Evolutionary conservation across 2,113 vertebrate species (phyloP), one percentile per base, ranked within the genome.

Genomic region (Bungarus multicinctus): DNA sequence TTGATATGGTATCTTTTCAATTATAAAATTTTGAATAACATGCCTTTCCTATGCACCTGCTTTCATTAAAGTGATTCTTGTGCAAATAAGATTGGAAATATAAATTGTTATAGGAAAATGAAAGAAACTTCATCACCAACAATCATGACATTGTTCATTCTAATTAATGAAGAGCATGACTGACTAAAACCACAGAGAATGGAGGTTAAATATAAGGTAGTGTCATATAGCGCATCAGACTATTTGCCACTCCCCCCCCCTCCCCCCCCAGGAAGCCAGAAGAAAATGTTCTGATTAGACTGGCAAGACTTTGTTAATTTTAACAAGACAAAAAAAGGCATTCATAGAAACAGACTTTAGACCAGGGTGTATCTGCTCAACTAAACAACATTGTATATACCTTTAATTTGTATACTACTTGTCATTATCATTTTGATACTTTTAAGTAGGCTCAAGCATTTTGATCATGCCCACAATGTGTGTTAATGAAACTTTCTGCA

Each of bases 401-500:
- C 5, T 58, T 90, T 30, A 57, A 23, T 34, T 93, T 64, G 2
- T 25, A 81, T 92, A 81, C 25, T 54, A 87, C 93, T n/a, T 2
- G 34, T 22, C 14, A 90, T 58, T 55, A 92, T 94, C 69, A 94
- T 93, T 94, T 74, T 94, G 30, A 88, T 64, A 27, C 93, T 86
- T 2, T 92, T 96, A 95, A 94, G 92, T 96, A 96, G 93, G 96
- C 88, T 91, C 53, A 95, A 25, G 7, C 10, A 88, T 95, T 97
- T 96, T 94, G 94, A 90, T 95, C 85, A 0, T 93, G 52, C 94
- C 91, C 54, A 85, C 25, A 94, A 93, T 88, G 94, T 97, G 94
- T 95, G 95, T 69, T 95, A 96, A 95, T 96, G 93, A 96, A 64
- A 55, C 50, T 92, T 94, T 95, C 89, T 96, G 89, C 30, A n/a